These are phyloP conservation scores for Sycophaga agraensis DNA, from an alignment of 1,140 invertebrate genomes.

Conservation along the genomic window DNA sequence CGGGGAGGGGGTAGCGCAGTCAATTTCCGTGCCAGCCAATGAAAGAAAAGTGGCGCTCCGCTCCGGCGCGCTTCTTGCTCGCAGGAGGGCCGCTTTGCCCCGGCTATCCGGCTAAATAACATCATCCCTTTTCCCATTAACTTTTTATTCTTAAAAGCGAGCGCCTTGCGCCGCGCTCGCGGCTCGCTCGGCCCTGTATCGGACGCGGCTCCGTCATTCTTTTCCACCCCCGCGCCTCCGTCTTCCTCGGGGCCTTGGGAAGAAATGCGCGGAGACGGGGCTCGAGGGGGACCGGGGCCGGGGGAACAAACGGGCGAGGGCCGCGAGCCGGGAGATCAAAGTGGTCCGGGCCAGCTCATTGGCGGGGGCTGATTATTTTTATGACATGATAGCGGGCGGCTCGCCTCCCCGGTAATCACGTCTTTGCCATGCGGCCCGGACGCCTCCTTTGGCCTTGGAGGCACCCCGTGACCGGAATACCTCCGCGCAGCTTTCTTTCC, in stretches of 20 bases:
- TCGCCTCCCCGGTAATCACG: conserved; percentile 31
- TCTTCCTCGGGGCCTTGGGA: not conserved
- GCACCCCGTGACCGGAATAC: conserved; percentile 55
- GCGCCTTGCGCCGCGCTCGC: no score
- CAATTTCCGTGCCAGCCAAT: conserved; percentile 17
- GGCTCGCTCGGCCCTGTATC: no score
- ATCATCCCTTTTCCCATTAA: conserved; percentile 55
- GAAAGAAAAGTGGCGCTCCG: conserved; percentile 7
- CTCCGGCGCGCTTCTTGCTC: conserved; percentile 24
- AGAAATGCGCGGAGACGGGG: not conserved
- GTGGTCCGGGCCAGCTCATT: conserved; percentile 44
- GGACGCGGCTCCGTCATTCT: conserved; percentile 19
- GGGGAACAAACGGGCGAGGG: conserved; percentile 35
- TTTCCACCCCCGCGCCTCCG: conserved; percentile 28
- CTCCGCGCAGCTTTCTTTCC: conserved; percentile 37
- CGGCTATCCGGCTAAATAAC: conserved; percentile 42
- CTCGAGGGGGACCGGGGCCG: no score
- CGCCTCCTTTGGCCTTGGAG: conserved; percentile 3
- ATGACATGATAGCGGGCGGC: conserved; percentile 49
- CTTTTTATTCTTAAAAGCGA: conserved; percentile 49
- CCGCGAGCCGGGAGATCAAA: conserved; percentile 47
- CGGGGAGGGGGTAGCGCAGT: conserved; percentile 20
- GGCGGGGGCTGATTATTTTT: conserved; percentile 55
- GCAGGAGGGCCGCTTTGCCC: not conserved
- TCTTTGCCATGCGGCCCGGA: conserved; percentile 31